Conservation (phyloP, 2,113 vertebrate genomes). For the Helogale parvula region DNA sequence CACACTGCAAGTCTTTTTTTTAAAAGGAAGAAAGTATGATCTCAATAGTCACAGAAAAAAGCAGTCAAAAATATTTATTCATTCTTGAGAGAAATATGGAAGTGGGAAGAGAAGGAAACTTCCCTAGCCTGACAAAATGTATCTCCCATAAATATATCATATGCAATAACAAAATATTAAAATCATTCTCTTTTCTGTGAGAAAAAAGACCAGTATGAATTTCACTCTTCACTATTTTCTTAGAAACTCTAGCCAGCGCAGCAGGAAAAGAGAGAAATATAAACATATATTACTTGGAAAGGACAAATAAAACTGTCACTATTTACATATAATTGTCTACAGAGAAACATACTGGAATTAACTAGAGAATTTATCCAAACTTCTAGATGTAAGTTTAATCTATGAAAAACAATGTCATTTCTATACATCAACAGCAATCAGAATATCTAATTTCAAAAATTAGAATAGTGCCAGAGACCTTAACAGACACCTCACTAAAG, state of each 20-base stretch:
- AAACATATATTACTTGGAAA: neutral
- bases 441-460: constrained; percentile 41
- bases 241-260: neutral
- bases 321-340: neutral
- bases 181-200: constrained; percentile 34
- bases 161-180: neutral
- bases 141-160: neutral
- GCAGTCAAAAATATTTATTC: neutral
- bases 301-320: constrained; percentile 2
- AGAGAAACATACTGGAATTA: constrained; percentile 19
- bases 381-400: neutral
- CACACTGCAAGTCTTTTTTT: neutral
- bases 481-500: neutral
- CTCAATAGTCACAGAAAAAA: constrained; percentile 14
- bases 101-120: neutral
- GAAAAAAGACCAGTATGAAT: constrained; percentile 22
- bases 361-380: neutral
- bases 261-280: neutral
- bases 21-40: neutral
- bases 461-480: neutral
- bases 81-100: neutral
- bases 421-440: neutral
- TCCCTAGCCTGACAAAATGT: neutral
- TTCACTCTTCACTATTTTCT: neutral
- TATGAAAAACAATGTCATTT: neutral